Base-by-base conservation (phyloP, 2,113 vertebrate genomes). In the Acanthochromis polyacanthus region DNA sequence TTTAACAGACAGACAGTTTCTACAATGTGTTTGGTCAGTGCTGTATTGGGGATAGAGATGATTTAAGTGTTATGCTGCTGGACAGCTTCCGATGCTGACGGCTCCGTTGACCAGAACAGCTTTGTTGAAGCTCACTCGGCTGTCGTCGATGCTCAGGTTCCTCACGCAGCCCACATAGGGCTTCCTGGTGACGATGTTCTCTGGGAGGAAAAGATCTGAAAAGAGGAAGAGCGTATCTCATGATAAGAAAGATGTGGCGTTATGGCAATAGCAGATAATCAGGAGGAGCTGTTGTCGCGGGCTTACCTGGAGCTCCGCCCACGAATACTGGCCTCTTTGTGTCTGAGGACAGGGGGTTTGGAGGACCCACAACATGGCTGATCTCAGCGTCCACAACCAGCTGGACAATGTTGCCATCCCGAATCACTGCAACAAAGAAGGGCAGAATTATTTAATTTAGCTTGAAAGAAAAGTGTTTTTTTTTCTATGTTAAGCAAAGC, bases 381-480 rank as follows among this genome's bases (percentile, higher is more conserved):
- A 98, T 95, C 91, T 98, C 96, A 32, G 96, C 98, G 81, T 98
- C 97, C 48, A 99, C 97, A 25, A 97, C 95, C 86, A 99, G 83
- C 86, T 97, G 96, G 60, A 99, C 94, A 30, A 96, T 95, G 1
- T 96, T 97, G 32, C 93, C 91, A 10, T 97, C 95, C 87, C 95
- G 93, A 82, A 97, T 99, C 76, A 99, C 98, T 99, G 80, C 71
- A 87, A 71, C 20, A 15, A 65, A 20, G 11, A 43, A 80, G 36
- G 40, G 60, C 4, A 72, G 5, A 78, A 25, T 14, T 4, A 14
- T 50, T 17, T 1, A 10, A 30, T 38, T 45, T 17, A 46, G 0
- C 8, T 11, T 10, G 19, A 32, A 45, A 30, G 30, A 30, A 48
- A 4, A 56, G 10, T 20, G 23, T 5, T 48, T 19, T 36, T 38